phyloP scores from a whole-genome alignment of 2,888 invertebrate genomes.

The Plutella xylostella region DNA sequence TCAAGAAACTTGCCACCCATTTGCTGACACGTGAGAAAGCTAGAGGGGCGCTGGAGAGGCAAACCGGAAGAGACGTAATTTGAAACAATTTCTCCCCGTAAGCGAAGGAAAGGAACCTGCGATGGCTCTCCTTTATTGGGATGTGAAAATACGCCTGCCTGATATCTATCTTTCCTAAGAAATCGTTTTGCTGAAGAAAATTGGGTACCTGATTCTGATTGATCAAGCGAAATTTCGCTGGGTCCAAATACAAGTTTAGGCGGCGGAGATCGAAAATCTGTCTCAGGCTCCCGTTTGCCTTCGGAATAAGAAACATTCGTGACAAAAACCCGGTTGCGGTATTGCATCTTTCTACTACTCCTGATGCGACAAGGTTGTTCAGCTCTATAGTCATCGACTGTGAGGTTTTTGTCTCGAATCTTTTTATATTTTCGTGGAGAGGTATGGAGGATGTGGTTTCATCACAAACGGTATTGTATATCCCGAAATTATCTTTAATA shows the following conservation, averaged over 20 bases:
- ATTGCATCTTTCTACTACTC: neutral
- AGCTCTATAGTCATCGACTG: neutral
- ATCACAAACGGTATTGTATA: neutral
- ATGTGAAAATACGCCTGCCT: neutral
- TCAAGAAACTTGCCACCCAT: neutral
- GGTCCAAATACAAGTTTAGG: neutral
- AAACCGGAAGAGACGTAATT: neutral
- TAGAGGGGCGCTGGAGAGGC: neutral
- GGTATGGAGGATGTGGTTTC: neutral
- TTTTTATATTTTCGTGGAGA: neutral
- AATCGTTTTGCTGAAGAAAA: neutral
- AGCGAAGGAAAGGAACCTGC: neutral
- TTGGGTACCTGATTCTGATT: neutral
- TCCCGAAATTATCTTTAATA: neutral
- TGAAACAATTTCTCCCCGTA: neutral
- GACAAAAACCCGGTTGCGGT: neutral
- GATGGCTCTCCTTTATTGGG: neutral
- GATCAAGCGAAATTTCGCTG: neutral
- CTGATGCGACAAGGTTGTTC: neutral
- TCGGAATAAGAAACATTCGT: neutral
- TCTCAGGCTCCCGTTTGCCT: neutral
- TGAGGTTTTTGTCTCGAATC: neutral
- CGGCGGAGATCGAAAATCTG: neutral
- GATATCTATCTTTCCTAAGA: neutral
- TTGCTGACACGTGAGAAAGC: neutral